Base-by-base conservation (phyloP, 2,888 invertebrate genomes). In the Chirona hameri region DNA sequence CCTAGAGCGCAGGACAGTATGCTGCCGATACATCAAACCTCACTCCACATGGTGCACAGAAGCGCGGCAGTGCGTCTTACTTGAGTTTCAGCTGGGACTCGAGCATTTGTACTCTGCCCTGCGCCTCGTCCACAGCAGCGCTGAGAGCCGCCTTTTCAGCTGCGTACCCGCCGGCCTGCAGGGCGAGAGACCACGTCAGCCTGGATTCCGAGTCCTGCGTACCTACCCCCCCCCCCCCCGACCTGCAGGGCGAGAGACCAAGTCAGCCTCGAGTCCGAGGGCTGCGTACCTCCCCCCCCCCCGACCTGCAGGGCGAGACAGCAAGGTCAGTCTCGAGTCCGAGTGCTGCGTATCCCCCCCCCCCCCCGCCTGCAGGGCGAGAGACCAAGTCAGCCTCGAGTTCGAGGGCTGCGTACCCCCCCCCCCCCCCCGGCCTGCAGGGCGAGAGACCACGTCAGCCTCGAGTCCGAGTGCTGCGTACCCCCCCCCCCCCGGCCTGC, bases 251-350 rank as follows among this genome's bases (percentile, higher is more conserved):
- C 39, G 39, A 39, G 39, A 39, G 39, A 39, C 39, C 7, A 39
- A 39, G 7, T 39, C 7, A 39, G 7, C 2, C 39, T 7, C 4
- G 2, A 39, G 39, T 39, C 39, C 4, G 39, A 39, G n/a, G n/a
- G 84, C 84, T 21, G 85, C 85, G 82, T 83, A 85, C 69, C 84
- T n/a, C n/a, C n/a, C n/a, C n/a, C n/a, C n/a, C n/a, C 84, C 4
- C 84, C 84, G 31, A 84, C 85, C 76, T 76, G 76, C 24, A 27
- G 18, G 18, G n/a, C 39, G 39, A 39, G 39, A 39, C 4, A 39
- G 4, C 7, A 39, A 39, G 7, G n/a, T 39, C 7, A 39, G 7
- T 5, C 39, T 7, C 4, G 2, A 39, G 39, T 39, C 39, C 4
- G 39, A 39, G n/a, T n/a, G 84, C 84, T 21, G 85, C 85, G 82